Evolutionary conservation across 2,797 vertebrate genomes (phyloP), one percentile per base, ranked within the genome.

Genomic region (Sebastes hubbsi): DNA sequence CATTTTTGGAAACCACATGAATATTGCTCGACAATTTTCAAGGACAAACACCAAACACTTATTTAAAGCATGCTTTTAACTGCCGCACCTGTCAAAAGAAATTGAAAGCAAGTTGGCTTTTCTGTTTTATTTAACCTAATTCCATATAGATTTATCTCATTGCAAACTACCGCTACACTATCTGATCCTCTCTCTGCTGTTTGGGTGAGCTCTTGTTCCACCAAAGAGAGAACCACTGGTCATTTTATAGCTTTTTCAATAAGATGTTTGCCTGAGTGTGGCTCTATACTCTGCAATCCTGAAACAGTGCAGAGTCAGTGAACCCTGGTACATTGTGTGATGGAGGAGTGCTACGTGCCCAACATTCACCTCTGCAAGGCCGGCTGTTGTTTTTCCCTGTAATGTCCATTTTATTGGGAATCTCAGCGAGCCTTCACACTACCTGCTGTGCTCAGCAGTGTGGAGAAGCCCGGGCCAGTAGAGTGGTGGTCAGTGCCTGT

Each of bases 371-470:
- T 95, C 91, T 80, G 88, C 64, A 72, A 91, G 90, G 89, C 91
- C 72, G 90, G 88, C 93, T 94, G 91, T 96, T 96, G 95, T 96
- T 96, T 96, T 96, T 95, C 95, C 94, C 95, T 91, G 95, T 95
- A 95, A 96, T 95, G 95, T 96, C 95, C 95, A 95, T 95, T 96
- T 96, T 95, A 96, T 96, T 96, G 95, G 95, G 95, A 94, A 95
- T 94, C 95, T 95, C 95, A 92, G 95, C 94, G 76, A 95, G 94
- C 93, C 95, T 95, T 93, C 90, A 89, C 93, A 88, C 93, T 91
- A 82, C 95, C 95, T 90, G 95, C 95, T 95, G 95, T 93, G 95
- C 94, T 95, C 95, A 95, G 96, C 92, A 91, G 94, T 88, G 92
- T 93, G 94, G 90, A 95, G 95, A 95, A 90, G 92, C 91, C 92